Evolutionary conservation across 2,888 invertebrate genomes (phyloP).

Genomic region (Petrolisthes manimaculis): DNA sequence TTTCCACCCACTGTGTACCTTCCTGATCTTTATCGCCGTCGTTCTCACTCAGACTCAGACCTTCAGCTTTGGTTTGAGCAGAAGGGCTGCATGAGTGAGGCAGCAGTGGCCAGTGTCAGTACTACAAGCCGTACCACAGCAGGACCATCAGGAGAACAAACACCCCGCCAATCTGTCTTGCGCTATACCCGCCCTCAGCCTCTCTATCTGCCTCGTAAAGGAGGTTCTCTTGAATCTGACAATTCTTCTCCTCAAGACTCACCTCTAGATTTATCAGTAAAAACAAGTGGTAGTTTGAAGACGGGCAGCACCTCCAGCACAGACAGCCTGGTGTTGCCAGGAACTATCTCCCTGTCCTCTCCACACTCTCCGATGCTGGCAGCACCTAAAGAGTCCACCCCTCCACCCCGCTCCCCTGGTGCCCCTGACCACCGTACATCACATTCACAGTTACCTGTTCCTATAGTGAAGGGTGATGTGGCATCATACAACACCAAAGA

Average conservation of each 20-base stretch:
- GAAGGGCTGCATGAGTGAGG: constrained; percentile 44
- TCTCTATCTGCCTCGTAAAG: constrained; percentile 69
- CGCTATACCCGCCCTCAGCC: constrained; percentile 70
- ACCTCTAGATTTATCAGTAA: constrained; percentile 87
- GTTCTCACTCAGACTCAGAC: constrained; percentile 79
- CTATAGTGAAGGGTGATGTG: constrained; percentile 83
- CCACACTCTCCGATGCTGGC: constrained; percentile 60
- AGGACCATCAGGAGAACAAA: constrained; percentile 45
- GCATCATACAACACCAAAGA: constrained; percentile 83
- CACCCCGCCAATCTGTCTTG: constrained; percentile 62
- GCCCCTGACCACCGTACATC: constrained; percentile 58
- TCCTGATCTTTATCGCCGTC: constrained; percentile 75
- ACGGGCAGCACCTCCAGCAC: constrained; percentile 62
- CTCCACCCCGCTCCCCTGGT: constrained; percentile 60
- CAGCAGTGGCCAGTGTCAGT: constrained; percentile 39
- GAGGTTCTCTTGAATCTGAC: constrained; percentile 74
- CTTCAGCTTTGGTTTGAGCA: constrained; percentile 68
- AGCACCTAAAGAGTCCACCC: constrained; percentile 51
- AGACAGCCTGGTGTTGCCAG: constrained; percentile 62
- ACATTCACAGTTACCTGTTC: constrained; percentile 74
- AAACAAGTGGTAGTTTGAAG: constrained; percentile 72
- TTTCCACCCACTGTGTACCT: constrained; percentile 70
- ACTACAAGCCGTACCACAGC: constrained; percentile 37
- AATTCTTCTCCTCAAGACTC: constrained; percentile 80
- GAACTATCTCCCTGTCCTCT: constrained; percentile 51